Percentiles rank a stretch among this genome's conserved stretches.
Evolutionary conservation across 2,797 vertebrate genomes (phyloP).

Genomic region (Pseudochromis fuscus): DNA sequence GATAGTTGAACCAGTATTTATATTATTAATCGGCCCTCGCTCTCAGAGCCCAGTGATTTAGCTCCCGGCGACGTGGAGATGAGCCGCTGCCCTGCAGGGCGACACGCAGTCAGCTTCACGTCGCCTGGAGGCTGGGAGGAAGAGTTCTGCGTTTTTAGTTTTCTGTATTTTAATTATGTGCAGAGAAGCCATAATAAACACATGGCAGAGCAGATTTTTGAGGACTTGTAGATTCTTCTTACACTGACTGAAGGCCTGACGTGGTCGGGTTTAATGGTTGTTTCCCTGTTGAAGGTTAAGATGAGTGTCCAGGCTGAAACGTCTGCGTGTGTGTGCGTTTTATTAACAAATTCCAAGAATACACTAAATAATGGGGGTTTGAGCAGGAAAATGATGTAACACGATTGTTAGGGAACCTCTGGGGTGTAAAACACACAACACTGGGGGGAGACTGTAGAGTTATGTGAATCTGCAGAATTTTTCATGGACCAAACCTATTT

Average conservation of each 20-base stretch:
- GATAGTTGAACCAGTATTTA: constrained; percentile 79
- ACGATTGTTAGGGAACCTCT: constrained; percentile 20
- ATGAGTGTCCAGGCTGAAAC: constrained; percentile 45
- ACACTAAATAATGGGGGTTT: constrained; percentile 77
- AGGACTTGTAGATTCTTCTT: constrained; percentile 42
- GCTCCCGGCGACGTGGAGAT: constrained; percentile 26
- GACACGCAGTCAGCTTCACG: neutral
- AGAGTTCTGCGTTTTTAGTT: constrained; percentile 50
- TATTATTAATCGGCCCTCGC: constrained; percentile 44
- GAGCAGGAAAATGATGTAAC: constrained; percentile 32
- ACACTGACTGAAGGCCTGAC: constrained; percentile 45
- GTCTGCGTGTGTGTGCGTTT: constrained; percentile 49
- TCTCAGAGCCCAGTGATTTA: constrained; percentile 54
- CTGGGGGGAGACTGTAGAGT: constrained; percentile 54
- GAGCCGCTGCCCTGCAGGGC: constrained; percentile 30
- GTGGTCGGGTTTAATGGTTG: constrained; percentile 36
- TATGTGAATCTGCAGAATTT: constrained; percentile 79
- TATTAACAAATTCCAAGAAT: constrained; percentile 62
- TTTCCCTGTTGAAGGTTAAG: constrained; percentile 50
- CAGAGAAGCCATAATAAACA: constrained; percentile 69
- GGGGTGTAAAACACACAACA: constrained; percentile 30
- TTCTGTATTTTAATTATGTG: constrained; percentile 55
- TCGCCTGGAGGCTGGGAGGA: constrained; percentile 22
- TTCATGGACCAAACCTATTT: constrained; percentile 89
- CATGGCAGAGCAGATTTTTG: constrained; percentile 33